Conservation (phyloP, 1,140 invertebrate genomes). For the Procambarus virginalis region DNA sequence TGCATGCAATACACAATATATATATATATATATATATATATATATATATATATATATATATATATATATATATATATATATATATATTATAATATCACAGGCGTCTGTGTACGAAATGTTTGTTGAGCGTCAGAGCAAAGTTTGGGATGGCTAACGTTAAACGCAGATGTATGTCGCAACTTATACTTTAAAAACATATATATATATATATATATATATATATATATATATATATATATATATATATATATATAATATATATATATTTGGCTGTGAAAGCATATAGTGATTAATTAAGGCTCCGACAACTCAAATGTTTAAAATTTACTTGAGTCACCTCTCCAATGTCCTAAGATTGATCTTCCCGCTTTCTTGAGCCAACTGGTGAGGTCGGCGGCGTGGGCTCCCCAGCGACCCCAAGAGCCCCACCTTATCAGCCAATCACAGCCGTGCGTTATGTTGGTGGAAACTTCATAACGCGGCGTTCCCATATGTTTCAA, state of each 20-base stretch:
- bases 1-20: neutral
- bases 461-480: slow-evolving; percentile 34
- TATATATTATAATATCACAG: too few species aligned
- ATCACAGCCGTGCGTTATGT: slow-evolving; percentile 40
- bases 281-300: too few species aligned
- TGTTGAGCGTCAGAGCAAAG: too few species aligned
- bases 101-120: too few species aligned
- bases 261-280: too few species aligned
- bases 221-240: too few species aligned
- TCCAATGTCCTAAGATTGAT: neutral
- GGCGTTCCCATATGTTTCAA: slow-evolving; percentile 24
- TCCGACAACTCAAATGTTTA: too few species aligned
- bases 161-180: too few species aligned
- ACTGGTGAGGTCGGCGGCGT: slow-evolving; percentile 38
- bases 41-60: neutral
- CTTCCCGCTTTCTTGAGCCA: slow-evolving; percentile 57
- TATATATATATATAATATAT: too few species aligned
- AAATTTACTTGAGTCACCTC: neutral
- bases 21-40: slow-evolving; percentile 1
- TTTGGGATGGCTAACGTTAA: too few species aligned
- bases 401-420: neutral
- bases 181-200: too few species aligned
- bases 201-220: too few species aligned
- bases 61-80: neutral
- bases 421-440: slow-evolving; percentile 60